Base-by-base conservation (phyloP, 2,888 invertebrate species). In the Ophioninae sp. region DNA sequence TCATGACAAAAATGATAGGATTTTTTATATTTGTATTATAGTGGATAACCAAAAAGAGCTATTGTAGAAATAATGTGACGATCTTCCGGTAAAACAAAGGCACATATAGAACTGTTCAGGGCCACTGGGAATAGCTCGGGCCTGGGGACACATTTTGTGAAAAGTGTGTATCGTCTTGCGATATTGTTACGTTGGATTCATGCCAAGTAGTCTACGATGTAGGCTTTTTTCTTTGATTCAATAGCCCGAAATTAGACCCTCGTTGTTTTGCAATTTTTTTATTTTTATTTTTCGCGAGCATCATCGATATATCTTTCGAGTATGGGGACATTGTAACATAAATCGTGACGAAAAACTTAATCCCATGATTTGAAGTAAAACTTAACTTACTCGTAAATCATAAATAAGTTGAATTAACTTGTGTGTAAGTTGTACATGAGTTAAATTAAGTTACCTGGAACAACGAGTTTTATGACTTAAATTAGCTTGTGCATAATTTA, bases 121-220 rank as follows among this genome's bases (percentile, higher is more conserved):
- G 72, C 64, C 74, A 71, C 41, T 81, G 76, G 67, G 51, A 51
- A 44, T 44, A n/a, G 30, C 51, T 69, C 41, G 71, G 79, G 81
- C 81, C 78, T 65, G 77, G 83, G 83, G 56, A 78, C 71, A 74
- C n/a, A 67, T 30, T 41, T 68, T 69, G 77, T 59, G 80, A 78
- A 61, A 67, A 79, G 69, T 65, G 39, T 63, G 71, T 74, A 79
- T 71, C 78, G 74, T 63, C 61, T 64, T 41, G 58, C 85, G 85
- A 85, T 85, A 79, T 69, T 81, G 76, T 85, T 81, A 85, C 85
- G 83, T 79, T 85, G 85, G 85, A 72, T 63, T 10, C 9, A 8
- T 30, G 85, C 85, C 85, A 85, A 85, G 81, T 77, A 77, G 69
- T 79, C 74, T 56, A 39, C 74, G 59, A 56, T 81, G 74, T 76